Percentiles rank a stretch among this genome's conserved stretches.
Evolutionary conservation across 2,113 vertebrate genomes (phyloP).

Genomic region (Tylochromis polylepis): DNA sequence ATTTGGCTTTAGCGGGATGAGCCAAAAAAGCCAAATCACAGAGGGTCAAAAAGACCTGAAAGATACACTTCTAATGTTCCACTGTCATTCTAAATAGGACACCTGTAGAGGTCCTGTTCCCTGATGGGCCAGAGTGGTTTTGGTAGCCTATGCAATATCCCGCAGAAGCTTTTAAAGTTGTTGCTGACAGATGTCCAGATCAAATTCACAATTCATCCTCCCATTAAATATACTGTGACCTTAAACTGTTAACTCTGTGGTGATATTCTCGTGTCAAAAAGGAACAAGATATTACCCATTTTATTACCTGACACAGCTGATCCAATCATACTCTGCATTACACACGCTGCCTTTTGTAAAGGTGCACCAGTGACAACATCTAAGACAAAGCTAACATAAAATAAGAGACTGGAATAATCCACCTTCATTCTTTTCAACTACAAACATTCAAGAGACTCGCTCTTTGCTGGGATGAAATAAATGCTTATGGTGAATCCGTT

Average conservation of each 20-base stretch:
- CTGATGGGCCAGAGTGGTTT: neutral
- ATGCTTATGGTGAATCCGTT: neutral
- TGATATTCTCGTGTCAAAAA: neutral
- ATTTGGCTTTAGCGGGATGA: neutral
- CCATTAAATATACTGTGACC: neutral
- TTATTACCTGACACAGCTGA: neutral
- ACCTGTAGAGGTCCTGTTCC: neutral
- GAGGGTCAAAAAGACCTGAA: neutral
- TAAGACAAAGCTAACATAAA: neutral
- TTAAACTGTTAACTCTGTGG: neutral
- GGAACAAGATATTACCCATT: neutral
- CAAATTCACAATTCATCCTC: neutral
- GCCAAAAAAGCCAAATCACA: neutral
- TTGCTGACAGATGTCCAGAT: neutral
- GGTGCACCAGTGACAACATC: neutral
- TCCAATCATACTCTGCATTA: neutral
- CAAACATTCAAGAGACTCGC: neutral
- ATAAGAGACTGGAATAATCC: neutral
- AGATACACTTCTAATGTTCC: neutral
- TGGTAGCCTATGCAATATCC: neutral
- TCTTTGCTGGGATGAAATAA: neutral
- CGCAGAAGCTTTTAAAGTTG: neutral
- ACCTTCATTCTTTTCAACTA: neutral
- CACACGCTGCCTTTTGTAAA: neutral
- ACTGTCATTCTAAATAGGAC: neutral